Base-by-base conservation (phyloP, 2,797 vertebrate genomes). In the Dromococcyx pavoninus region DNA sequence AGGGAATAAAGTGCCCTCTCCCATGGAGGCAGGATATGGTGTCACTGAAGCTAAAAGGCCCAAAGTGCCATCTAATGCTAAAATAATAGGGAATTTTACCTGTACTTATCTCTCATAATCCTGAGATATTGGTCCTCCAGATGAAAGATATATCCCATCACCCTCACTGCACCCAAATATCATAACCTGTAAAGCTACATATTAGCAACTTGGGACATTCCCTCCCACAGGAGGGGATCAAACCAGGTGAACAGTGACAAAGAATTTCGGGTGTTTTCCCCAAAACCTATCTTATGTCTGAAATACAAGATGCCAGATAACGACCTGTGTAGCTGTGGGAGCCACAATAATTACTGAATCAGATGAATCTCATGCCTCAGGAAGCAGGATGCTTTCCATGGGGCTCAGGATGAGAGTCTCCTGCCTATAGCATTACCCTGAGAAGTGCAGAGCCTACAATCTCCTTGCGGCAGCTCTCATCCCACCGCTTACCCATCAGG, bases 1-100 rank as follows among this genome's bases (percentile, higher is more conserved):
- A 76, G 44, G 79, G 86, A 97, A 96, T 74, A 93, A 95, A 93
- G 91, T 46, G 67, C 79, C 79, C 80, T 90, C 70, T 93, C 86
- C 96, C 83, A 88, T 32, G 74, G 94, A 91, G 93, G 84, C 64
- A 91, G 77, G 93, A 84, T 60, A 51, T 30, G 73, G 74, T 64
- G 62, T 83, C 88, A 91, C 71, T 50, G 62, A 88, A 90, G 77
- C 67, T 88, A 86, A 92, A 95, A 86, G 76, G 60, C 70, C 79
- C 64, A 13, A 96, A 95, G 94, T 90, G 56, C 74, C 74, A 77
- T 62, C 93, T 96, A 96, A 96, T 86, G 84, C 91, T 93, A 94
- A 96, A 96, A 95, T 92, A 97, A 96, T 77, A 79, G 88, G 79
- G 94, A 94, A 76, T 88, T 94, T 95, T 95, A 85, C 89, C 74